Evolutionary conservation across 1,140 invertebrate genomes (phyloP), one percentile per base, ranked within the genome.

Genomic region (Drosophila sucinea): DNA sequence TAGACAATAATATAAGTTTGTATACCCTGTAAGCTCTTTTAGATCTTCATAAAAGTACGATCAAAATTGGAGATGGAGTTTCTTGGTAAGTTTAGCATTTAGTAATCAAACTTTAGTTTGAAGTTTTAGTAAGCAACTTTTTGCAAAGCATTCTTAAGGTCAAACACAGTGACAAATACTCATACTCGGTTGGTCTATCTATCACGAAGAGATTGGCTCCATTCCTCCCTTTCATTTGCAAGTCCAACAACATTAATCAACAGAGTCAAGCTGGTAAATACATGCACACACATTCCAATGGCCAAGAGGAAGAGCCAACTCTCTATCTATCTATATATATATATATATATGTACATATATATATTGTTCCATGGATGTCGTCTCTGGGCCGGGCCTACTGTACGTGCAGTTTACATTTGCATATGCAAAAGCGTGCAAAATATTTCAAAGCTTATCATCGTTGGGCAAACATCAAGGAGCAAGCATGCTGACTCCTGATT

Each of bases 371-470:
- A 17, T 41, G 40, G 10, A n/a, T 30, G 54, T 7, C 44, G 38
- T 41, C 44, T 69, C 23, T 44, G 35, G 35, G 27, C 5, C 57
- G 51, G 30, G 66, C 10, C 65, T n/a, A 30, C 11, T 17, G 27
- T 60, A 54, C 66, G 38, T 23, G 57, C 6, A 66, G 55, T 62
- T 63, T 35, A n/a, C 65, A 77, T 79, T 77, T 73, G 54, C 76
- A 70, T 73, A 73, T 70, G 69, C 32, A 58, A 73, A 68, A 66
- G 55, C 40, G 62, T 70, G 73, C 60, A 77, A 77, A 84, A 77
- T 79, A 73, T 73, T 83, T 76, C 68, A 67, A 70, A 71, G 70
- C 81, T 84, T 84, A 84, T 84, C 81, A 80, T 56, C 55, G 47
- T 55, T 71, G 38, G 41, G 51, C 73, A 84, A 84, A 84, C 77